Base-by-base conservation (phyloP, 1,140 invertebrate species). In the Marisa cornuarietis region DNA sequence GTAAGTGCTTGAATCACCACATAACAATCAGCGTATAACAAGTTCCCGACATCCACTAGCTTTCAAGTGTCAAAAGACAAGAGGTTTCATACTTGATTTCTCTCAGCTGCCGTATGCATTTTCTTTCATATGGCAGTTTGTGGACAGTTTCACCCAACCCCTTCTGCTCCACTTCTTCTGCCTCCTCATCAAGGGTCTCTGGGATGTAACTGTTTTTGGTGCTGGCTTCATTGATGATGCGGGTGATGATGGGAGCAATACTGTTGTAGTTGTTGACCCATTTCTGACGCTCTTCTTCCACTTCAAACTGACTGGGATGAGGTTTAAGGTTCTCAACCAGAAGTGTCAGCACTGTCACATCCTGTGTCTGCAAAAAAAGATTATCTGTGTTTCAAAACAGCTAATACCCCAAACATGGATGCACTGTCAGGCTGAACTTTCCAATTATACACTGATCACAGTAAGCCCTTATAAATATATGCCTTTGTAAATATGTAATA, bases 321-420 rank as follows among this genome's bases (percentile, higher is more conserved):
- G 78, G 78, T 51, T 79, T 26, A 4, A 79, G 72, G 61, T 79
- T 54, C 78, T 75, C 78, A 31, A 79, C 31, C 58, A 79, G 42
- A 26, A 79, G 71, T 4, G 42, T 73, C 16, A 79, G 71, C 49
- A 71, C 7, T 22, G 72, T 42, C 61, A 79, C 78, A 72, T 79
- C 78, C 72, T 73, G 58, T 66, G 78, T 79, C 78, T 79, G 71
- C 13, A 75, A 51, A 63, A 52, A 73, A 42, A 51, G n/a, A 51
- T 16, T 18, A 26, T 22, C 2, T 42, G 42, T 72, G 5, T 13
- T 22, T 24, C 11, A 22, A 16, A 24, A 18, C 54, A 58, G 54
- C 54, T 18, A 14, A 11, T 58, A 54, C 14, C 52, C 52, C 52
- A 8, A 54, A 54, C 8, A 58, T 8, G 54, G 54, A 58, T 58